Conservation (phyloP, 2,113 vertebrate genomes). For the Heterochromis multidens region DNA sequence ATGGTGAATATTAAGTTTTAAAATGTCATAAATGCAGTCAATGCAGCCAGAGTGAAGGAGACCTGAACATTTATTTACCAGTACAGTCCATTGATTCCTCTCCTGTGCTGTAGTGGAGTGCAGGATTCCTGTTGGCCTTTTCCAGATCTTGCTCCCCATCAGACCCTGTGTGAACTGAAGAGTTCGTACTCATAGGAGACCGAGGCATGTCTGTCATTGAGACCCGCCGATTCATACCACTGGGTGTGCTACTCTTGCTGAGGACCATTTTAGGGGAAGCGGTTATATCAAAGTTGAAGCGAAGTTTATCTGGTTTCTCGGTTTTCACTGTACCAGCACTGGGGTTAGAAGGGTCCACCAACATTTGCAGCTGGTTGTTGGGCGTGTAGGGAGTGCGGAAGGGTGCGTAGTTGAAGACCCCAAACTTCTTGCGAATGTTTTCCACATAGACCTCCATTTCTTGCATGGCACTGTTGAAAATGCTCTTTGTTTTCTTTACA, state of each 20-base stretch:
- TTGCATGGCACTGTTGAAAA: slow-evolving; percentile 99
- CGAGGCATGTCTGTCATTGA: slow-evolving; percentile 93
- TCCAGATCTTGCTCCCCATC: slow-evolving; percentile 92
- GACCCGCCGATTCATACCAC: slow-evolving; percentile 83
- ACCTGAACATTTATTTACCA: slow-evolving; percentile 59
- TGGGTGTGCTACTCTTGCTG: slow-evolving; percentile 85
- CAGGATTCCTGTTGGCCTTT: slow-evolving; percentile 80
- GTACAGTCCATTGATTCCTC: slow-evolving; percentile 97
- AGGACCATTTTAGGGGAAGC: slow-evolving; percentile 94
- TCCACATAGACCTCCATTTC: slow-evolving; percentile 99
- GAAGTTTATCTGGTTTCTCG: slow-evolving; percentile 93
- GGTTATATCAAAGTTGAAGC: slow-evolving; percentile 95
- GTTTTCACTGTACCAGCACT: slow-evolving; percentile 87
- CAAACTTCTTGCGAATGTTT: slow-evolving; percentile 94
- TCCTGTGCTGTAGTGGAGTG: slow-evolving; percentile 92
- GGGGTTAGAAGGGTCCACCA: slow-evolving; percentile 90
- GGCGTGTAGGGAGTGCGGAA: slow-evolving; percentile 96
- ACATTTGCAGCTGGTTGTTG: slow-evolving; percentile 97
- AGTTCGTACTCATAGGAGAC: slow-evolving; percentile 97
- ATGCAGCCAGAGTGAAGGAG: not conserved
- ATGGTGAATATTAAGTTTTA: not conserved
- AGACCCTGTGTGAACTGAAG: slow-evolving; percentile 94
- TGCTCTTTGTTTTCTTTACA: slow-evolving; percentile 99
- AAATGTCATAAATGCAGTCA: not conserved
- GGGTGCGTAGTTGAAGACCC: slow-evolving; percentile 96